phyloP scores from a whole-genome alignment of 64 coral and sea anemone genomes.

The Dendronephthya gigantea region DNA sequence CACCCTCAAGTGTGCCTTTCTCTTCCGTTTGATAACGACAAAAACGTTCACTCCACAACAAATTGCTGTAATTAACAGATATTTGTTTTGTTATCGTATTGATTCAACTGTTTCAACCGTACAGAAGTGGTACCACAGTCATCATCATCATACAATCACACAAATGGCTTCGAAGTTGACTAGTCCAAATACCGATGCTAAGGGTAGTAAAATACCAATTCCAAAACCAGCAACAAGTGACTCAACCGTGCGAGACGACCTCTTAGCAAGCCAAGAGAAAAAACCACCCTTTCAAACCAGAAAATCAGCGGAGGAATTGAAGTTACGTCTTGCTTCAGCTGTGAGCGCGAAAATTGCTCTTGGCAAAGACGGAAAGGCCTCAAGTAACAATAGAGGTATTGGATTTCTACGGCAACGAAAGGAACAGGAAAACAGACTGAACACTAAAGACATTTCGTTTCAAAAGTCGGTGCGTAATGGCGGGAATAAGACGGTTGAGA shows the following conservation, averaged over 20 bases:
- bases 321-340: background rate
- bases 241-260: background rate
- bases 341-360: background rate
- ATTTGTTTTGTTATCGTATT: too few species aligned
- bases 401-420: background rate
- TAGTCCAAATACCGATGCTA: background rate
- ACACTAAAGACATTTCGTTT: background rate
- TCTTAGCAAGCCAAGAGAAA: background rate
- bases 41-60: too few species aligned
- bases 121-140: too few species aligned
- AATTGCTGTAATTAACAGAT: too few species aligned
- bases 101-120: too few species aligned
- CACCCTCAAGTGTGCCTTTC: too few species aligned
- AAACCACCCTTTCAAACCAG: background rate
- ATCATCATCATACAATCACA: background rate
- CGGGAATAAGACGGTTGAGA: background rate
- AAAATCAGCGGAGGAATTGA: background rate
- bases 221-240: background rate
- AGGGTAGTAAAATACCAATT: background rate
- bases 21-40: too few species aligned
- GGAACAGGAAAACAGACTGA: background rate
- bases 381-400: background rate
- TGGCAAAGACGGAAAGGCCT: background rate
- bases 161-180: background rate
- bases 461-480: background rate